A percentile compares a stretch with the other conserved stretches of the same genome.
Evolutionary conservation across 2,888 invertebrate species (phyloP).

Genomic region (Xylocampa areola): DNA sequence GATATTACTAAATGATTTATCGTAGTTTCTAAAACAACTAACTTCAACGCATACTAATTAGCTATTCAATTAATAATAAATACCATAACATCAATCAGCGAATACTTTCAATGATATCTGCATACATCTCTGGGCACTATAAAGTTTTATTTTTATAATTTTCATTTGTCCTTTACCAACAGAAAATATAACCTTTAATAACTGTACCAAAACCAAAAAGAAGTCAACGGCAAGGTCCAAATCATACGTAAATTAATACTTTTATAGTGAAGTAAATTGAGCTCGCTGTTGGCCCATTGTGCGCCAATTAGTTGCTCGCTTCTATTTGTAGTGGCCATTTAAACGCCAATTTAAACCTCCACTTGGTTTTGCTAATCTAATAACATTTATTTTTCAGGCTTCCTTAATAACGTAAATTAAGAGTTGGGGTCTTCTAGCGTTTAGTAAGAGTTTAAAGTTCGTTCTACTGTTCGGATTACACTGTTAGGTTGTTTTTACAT

Average conservation of each 20-base stretch:
- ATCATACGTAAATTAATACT: constrained; percentile 31
- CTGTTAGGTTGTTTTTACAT: too few species aligned
- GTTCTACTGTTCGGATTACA: too few species aligned
- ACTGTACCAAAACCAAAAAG: not conserved
- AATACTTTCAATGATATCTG: too few species aligned
- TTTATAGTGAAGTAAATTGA: constrained; percentile 47
- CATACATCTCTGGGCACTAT: too few species aligned
- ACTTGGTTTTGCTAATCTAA: constrained; percentile 58
- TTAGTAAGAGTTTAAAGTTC: not conserved
- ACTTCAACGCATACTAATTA: too few species aligned
- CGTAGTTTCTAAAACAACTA: too few species aligned
- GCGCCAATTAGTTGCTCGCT: constrained; percentile 66
- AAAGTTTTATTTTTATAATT: too few species aligned
- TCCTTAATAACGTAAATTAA: constrained; percentile 39
- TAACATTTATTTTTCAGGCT: constrained; percentile 53
- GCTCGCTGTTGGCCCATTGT: constrained; percentile 62
- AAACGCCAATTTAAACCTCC: constrained; percentile 54
- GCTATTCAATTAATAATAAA: too few species aligned
- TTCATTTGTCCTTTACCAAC: too few species aligned
- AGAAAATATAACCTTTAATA: not conserved
- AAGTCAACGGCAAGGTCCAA: not conserved
- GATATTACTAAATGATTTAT: too few species aligned
- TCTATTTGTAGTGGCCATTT: constrained; percentile 55
- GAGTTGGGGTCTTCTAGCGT: constrained; percentile 7
- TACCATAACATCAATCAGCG: too few species aligned